Evolutionary conservation across 2,797 vertebrate genomes (phyloP), one percentile per base, ranked within the genome.

Genomic region (Phrynocephalus forsythii): DNA sequence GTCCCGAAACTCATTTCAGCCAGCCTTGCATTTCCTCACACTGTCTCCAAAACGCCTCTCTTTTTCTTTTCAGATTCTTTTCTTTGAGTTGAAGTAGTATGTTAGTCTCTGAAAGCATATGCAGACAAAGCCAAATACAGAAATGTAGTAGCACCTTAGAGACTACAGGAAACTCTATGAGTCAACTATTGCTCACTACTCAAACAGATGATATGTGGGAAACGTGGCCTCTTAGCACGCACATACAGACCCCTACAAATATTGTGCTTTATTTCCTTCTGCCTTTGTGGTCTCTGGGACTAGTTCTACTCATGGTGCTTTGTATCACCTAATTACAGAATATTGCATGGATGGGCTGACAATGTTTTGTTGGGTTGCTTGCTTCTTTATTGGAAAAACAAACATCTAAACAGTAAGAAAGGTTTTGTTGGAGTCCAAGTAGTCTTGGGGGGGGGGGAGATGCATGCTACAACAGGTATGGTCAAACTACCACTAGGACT

Each of bases 1-100:
- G 73, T 77, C 50, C 79, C 56, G 33, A 87, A 82, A 66, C 44
- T 26, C 77, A 77, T 79, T 73, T 68, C 22, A 84, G 2, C 48
- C 30, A 50, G 7, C 38, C 28, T 48, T 80, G 44, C 71, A 71
- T 72, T 86, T 79, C 69, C 52, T 78, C 80, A 66, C 56, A 44
- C 26, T 2, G n/a, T 78, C 79, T 30, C 75, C 67, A 86, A 86
- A 81, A 86, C 79, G 52, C 60, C 79, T 80, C 79, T 20, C 63
- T 60, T 56, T 56, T 56, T 56, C 13, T 11, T 11, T 11, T 11
- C 52, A 85, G 81, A 16, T 76, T 68, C 16, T 85, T 87, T 13
- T 52, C 56, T 68, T 76, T 30, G 33, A 10, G n/a, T 75, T 24
- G 60, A 63, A 63, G 18, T 63, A 63, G 60, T 4, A 2, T 63